Evolutionary conservation across 2,113 vertebrate genomes (phyloP).

Genomic region (Aspidoscelis tigris): DNA sequence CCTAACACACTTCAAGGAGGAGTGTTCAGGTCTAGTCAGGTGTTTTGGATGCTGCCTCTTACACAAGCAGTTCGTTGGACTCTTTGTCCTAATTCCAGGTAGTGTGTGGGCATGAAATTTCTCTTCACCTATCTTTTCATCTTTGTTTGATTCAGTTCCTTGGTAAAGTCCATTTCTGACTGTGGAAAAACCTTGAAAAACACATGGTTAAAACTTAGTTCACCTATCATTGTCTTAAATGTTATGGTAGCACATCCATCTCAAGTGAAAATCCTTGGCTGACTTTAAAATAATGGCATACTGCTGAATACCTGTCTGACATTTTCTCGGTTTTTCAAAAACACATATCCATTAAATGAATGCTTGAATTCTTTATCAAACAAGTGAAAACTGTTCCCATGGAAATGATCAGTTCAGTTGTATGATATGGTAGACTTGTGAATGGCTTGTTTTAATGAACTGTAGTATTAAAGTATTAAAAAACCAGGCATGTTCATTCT

Average conservation of each 20-base stretch:
- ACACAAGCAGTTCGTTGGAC: background rate
- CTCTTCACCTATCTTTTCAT: background rate
- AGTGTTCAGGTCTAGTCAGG: too few species aligned
- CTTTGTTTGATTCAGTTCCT: background rate
- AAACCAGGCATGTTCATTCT: background rate
- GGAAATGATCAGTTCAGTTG: background rate
- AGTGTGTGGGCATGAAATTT: background rate
- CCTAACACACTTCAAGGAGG: too few species aligned
- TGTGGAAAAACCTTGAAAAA: constrained; percentile 12
- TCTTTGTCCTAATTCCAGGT: background rate
- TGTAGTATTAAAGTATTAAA: background rate
- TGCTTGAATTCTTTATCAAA: background rate
- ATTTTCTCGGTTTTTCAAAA: background rate
- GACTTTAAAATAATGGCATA: background rate
- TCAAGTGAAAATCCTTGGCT: background rate
- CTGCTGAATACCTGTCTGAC: background rate
- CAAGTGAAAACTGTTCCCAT: background rate
- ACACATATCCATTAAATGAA: background rate
- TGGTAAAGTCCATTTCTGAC: background rate
- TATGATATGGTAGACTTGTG: background rate
- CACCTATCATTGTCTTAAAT: background rate
- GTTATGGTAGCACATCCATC: background rate
- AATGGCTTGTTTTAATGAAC: background rate
- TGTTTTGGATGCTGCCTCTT: background rate
- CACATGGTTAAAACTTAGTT: background rate